These are phyloP conservation scores for Microcebus tavaratra DNA, from an alignment of 2,113 vertebrate genomes.

Conservation along the genomic window DNA sequence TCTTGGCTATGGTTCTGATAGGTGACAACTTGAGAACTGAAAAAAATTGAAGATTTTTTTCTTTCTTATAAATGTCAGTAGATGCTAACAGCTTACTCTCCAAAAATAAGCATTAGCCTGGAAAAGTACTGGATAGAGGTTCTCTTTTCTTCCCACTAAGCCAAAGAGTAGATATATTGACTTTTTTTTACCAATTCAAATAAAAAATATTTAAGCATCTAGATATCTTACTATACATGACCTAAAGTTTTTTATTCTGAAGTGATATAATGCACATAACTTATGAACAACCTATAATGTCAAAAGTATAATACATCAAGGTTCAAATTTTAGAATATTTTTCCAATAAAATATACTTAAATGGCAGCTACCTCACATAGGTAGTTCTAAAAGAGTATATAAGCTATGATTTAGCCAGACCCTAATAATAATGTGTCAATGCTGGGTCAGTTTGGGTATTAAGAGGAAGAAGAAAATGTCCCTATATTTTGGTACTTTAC, in stretches of 20 bases:
- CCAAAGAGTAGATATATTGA: background rate
- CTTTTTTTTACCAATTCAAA: background rate
- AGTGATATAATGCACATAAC: background rate
- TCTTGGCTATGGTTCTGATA: constrained; percentile 17
- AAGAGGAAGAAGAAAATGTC: background rate
- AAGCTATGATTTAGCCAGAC: background rate
- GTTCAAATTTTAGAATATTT: constrained; percentile 15
- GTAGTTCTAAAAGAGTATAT: background rate
- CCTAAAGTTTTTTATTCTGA: constrained; percentile 17
- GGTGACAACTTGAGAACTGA: background rate
- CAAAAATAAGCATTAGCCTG: constrained; percentile 44
- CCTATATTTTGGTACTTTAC: background rate
- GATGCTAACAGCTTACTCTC: constrained; percentile 42
- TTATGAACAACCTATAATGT: background rate
- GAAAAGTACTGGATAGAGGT: constrained; percentile 28
- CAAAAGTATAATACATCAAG: constrained; percentile 3
- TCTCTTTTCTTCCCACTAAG: background rate
- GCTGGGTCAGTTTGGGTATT: background rate
- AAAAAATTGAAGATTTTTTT: constrained; percentile 9
- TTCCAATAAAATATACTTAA: constrained; percentile 39
- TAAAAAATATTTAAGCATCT: background rate
- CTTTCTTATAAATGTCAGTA: constrained; percentile 40
- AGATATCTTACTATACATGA: background rate
- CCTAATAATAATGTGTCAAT: background rate
- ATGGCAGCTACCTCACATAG: background rate